Evolutionary conservation across 2,113 vertebrate species (phyloP).

Genomic region (Mionectes macconnelli): DNA sequence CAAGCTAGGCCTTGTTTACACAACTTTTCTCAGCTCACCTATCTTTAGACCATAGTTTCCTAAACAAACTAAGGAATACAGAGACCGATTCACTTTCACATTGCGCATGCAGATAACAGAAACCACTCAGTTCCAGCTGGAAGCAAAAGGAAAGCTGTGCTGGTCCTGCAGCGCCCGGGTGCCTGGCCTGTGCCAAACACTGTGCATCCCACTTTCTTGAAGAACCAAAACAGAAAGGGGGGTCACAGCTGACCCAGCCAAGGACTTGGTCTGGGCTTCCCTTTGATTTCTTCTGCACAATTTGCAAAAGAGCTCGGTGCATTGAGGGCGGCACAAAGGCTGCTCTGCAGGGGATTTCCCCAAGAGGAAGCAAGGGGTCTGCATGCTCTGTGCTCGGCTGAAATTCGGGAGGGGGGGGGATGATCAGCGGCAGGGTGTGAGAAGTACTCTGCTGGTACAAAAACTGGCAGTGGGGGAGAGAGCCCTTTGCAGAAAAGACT

Average conservation of each 20-base stretch:
- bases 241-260: neutral
- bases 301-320: neutral
- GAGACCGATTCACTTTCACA: rapidly evolving
- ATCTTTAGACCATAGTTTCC: neutral
- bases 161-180: neutral
- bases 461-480: neutral
- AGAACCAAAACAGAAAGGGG: neutral
- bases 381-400: rapidly evolving
- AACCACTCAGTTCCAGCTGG: neutral
- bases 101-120: neutral
- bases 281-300: neutral
- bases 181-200: neutral
- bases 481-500: neutral
- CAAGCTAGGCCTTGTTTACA: neutral
- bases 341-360: neutral
- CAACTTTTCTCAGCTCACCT: neutral
- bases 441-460: neutral
- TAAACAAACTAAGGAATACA: neutral
- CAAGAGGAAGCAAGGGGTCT: neutral
- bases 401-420: rapidly evolving
- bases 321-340: neutral
- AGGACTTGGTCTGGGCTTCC: too few species aligned
- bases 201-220: neutral
- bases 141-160: neutral
- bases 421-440: neutral